Base-by-base conservation (phyloP, 2,797 vertebrate genomes). In the Hoplostethus atlanticus region DNA sequence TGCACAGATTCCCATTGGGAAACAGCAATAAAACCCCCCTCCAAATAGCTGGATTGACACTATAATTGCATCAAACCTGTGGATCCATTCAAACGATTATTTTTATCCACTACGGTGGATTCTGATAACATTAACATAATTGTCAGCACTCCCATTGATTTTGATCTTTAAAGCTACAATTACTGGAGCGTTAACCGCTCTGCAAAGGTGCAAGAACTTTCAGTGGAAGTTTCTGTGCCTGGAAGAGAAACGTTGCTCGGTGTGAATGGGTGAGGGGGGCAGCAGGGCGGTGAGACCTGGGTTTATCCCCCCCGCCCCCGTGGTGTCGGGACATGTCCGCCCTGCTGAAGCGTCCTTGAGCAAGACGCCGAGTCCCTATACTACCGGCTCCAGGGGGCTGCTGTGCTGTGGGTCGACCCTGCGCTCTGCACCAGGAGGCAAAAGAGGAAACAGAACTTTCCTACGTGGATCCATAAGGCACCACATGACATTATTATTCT, bases 41-140 rank as follows among this genome's bases (percentile, higher is more conserved):
- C 59, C 31, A 74, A 76, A 81, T 73, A 68, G 61, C 48, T 73
- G 60, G 51, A 80, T 57, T 83, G 74, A 89, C 72, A 81, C 58
- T 58, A 64, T 74, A 61, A 76, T 79, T 83, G 60, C 31, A 74
- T 81, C 65, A 64, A 61, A 67, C 47, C n/a, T 64, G 48, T 56
- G 51, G 34, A 47, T 69, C n/a, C 25, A 34, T 80, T 71, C 28
- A 67, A 25, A 12, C 38, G 34, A 25, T 15, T 44, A 36, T 68
- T 64, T 65, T 1, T 30, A 62, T 55, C 36, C 28, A 21, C 31
- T 36, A 9, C 7, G 38, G 25, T 16, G 44, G 47, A 70, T 48
- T 77, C n/a, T 65, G 1, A 58, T 9, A 48, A 25, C 69, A 71
- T 30, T 3, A 38, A 58, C 51, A 36, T 70, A 67, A 83, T 62